Evolutionary conservation across 2,888 invertebrate genomes (phyloP), one percentile per base, ranked within the genome.

Genomic region (Hypercompe scribonia): DNA sequence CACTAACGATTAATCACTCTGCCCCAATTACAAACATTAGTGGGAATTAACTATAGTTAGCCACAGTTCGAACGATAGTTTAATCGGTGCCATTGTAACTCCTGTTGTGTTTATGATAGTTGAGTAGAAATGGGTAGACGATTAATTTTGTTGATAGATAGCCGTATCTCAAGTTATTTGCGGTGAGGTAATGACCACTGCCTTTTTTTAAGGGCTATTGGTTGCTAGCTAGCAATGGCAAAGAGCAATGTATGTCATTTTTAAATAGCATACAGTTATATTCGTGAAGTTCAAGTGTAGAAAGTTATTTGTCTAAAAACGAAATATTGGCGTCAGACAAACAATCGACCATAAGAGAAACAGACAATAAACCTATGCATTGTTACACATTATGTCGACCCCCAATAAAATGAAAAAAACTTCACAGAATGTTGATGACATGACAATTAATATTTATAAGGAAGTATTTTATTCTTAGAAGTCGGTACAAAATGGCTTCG

Each of bases 1-100:
- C 72, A 70, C 76, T 68, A 54, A 54, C 74, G 68, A 91, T 92
- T 90, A 90, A 91, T 90, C 91, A 90, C 84, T 70, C 78, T 72
- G 39, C 82, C 70, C 68, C 84, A 89, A 85, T 87, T 85, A 87
- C 86, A 69, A 83, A 79, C 83, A 84, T 82, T 82, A 80, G 79
- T 88, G 36, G 64, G 79, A 46, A 72, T 69, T 75, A 78, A 73
- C 83, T 83, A 81, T 78, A 84, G 81, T 84, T 86, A 89, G 86
- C 90, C 79, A 79, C 79, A 81, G 83, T 86, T 84, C 81, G 81
- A 33, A 70, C 86, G 87, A 88, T 86, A 71, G 77, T 74, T 74
- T 74, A 74, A 74, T 74, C 70, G 74, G 36, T 74, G 70, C 70
- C 65, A 69, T 73, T 64, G 74, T 74, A 74, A 74, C 74, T 71